These are phyloP conservation scores for Crossaster papposus DNA, from an alignment of 53 echinoderm and acorn worm genomes.

Conservation along the genomic window DNA sequence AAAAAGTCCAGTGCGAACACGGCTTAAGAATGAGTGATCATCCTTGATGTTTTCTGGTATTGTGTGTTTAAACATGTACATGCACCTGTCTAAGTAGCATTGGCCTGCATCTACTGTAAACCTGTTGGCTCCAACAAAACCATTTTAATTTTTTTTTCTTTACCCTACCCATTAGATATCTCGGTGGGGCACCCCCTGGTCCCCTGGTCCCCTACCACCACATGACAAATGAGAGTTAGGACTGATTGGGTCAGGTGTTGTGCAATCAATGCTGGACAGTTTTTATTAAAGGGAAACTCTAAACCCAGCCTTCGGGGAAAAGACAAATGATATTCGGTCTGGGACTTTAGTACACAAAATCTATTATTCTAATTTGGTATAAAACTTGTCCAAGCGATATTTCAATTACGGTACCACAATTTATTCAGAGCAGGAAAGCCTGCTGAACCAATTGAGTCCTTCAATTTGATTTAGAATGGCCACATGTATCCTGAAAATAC, in stretches of 20 bases:
- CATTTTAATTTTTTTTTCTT: too few relatives aligned
- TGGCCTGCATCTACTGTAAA: too few relatives aligned
- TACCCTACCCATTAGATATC: conserved; percentile 16
- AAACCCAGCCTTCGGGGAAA: background rate
- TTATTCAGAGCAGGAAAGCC: too few relatives aligned
- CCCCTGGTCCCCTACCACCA: conserved; percentile 34
- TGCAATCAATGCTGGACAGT: background rate
- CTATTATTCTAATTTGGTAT: background rate
- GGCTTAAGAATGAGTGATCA: conserved; percentile 42
- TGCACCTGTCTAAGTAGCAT: too few relatives aligned
- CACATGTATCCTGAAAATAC: too few relatives aligned
- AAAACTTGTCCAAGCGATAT: too few relatives aligned
- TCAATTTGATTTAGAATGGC: too few relatives aligned
- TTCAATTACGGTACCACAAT: too few relatives aligned
- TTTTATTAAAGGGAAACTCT: conserved; percentile 9
- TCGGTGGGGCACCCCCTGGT: conserved; percentile 37
- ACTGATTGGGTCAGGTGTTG: conserved; percentile 46
- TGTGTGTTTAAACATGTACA: too few relatives aligned
- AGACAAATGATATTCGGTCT: background rate
- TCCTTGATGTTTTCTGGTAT: conserved; percentile 2
- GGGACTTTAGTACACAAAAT: background rate
- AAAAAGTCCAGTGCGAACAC: too few relatives aligned
- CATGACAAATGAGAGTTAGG: conserved; percentile 44
- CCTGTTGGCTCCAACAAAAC: too few relatives aligned
- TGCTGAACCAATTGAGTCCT: too few relatives aligned